Evolutionary conservation across 2,113 vertebrate genomes (phyloP).

Genomic region (Agapornis roseicollis): DNA sequence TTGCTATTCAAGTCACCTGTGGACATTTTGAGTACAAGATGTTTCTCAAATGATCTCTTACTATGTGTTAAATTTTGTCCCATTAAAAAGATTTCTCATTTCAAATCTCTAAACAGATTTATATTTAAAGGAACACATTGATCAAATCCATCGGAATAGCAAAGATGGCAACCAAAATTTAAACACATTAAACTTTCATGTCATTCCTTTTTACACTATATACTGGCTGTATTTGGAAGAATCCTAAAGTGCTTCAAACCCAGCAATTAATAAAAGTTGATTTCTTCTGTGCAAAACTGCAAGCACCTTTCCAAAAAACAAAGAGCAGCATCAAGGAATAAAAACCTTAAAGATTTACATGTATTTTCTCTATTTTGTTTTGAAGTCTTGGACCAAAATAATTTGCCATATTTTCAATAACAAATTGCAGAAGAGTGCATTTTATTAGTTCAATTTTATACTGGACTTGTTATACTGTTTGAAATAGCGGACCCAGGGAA

Average conservation of each 20-base stretch:
- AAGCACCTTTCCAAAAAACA: constrained; percentile 19
- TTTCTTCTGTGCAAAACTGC: constrained; percentile 56
- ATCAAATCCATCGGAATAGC: background rate
- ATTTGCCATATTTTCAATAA: background rate
- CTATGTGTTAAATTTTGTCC: background rate
- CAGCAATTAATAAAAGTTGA: background rate
- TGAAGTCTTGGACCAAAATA: constrained; percentile 36
- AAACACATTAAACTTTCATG: background rate
- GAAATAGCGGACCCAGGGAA: constrained; percentile 56
- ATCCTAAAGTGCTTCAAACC: constrained; percentile 58
- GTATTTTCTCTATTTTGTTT: background rate
- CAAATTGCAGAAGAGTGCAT: background rate
- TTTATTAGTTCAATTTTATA: constrained; percentile 59
- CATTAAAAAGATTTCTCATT: background rate
- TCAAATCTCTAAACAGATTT: background rate
- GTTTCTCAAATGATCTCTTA: background rate
- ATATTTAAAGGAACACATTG: background rate
- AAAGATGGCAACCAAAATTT: background rate
- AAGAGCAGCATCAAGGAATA: constrained; percentile 17
- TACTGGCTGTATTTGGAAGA: background rate
- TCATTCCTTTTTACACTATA: background rate
- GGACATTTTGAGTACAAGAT: background rate
- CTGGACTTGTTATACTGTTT: constrained; percentile 35
- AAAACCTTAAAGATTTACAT: background rate
- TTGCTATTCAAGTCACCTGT: background rate